Percentiles rank a stretch among this genome's conserved stretches.
These are phyloP conservation scores for Timandra comae DNA, from an alignment of 2,888 invertebrate species.

Conservation along the genomic window DNA sequence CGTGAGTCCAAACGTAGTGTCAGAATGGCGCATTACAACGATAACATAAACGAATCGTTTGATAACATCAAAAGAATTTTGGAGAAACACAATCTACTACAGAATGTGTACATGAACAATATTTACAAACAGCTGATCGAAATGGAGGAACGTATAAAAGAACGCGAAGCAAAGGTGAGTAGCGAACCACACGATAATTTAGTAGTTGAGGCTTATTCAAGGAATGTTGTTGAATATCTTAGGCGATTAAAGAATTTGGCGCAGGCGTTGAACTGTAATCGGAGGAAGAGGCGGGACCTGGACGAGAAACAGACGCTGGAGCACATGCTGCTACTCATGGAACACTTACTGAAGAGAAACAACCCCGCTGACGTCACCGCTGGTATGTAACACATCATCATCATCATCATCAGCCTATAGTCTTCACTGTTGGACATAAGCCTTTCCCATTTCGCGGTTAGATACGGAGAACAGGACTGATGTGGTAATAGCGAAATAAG, in stretches of 20 bases:
- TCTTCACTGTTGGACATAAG: too few relatives aligned
- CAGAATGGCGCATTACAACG: too few relatives aligned
- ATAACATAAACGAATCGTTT: constrained; percentile 19
- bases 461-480: too few relatives aligned
- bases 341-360: constrained; percentile 51
- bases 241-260: constrained; percentile 46
- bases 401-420: too few relatives aligned
- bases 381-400: too few relatives aligned
- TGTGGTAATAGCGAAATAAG: too few relatives aligned
- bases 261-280: constrained; percentile 31
- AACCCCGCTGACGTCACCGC: too few relatives aligned
- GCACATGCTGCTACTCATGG: constrained; percentile 55
- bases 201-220: constrained; percentile 38
- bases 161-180: constrained; percentile 13
- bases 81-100: constrained; percentile 42
- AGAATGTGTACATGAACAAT: constrained; percentile 47
- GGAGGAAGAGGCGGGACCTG: constrained; percentile 35
- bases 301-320: constrained; percentile 44
- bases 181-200: constrained; percentile 16
- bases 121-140: constrained; percentile 40
- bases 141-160: constrained; percentile 24
- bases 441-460: too few relatives aligned
- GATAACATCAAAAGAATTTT: constrained; percentile 38
- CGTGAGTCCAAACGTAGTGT: constrained; percentile 2
- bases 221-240: constrained; percentile 48